phyloP scores from a whole-genome alignment of 2,113 vertebrate genomes.

The Nesogale talazaci region DNA sequence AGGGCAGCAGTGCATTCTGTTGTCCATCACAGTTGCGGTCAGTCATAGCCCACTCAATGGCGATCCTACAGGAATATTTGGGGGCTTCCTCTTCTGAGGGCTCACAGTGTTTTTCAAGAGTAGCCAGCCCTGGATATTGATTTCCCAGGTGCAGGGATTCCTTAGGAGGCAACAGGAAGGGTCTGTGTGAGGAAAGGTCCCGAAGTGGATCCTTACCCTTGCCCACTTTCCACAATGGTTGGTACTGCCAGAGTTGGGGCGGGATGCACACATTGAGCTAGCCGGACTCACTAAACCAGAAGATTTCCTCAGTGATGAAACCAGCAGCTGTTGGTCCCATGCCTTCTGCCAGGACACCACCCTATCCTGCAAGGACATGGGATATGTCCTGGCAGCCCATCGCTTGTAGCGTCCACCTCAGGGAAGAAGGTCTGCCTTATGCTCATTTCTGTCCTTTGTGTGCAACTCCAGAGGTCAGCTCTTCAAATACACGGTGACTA shows the following conservation, averaged over 20 bases:
- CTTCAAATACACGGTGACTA: not conserved
- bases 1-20: not conserved
- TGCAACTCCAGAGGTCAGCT: not conserved
- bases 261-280: not conserved
- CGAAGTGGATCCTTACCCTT: not conserved
- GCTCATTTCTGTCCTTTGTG: not conserved
- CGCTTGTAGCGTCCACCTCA: not conserved
- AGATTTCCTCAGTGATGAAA: not conserved
- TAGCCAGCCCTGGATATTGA: not conserved
- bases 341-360: not conserved
- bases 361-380: not conserved
- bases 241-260: no score
- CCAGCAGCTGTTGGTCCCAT: not conserved
- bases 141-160: constrained; percentile 4
- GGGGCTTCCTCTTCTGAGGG: constrained; percentile 31
- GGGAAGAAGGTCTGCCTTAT: no score
- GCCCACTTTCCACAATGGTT: not conserved
- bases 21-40: not conserved
- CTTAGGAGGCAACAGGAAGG: not conserved
- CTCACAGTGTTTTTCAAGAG: constrained; percentile 8
- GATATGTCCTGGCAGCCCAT: not conserved
- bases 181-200: not conserved
- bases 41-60: not conserved
- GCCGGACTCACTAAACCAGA: not conserved
- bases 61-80: not conserved